Base-by-base conservation (phyloP, 1,140 invertebrate species). In the Thaumetopoea pityocampa region DNA sequence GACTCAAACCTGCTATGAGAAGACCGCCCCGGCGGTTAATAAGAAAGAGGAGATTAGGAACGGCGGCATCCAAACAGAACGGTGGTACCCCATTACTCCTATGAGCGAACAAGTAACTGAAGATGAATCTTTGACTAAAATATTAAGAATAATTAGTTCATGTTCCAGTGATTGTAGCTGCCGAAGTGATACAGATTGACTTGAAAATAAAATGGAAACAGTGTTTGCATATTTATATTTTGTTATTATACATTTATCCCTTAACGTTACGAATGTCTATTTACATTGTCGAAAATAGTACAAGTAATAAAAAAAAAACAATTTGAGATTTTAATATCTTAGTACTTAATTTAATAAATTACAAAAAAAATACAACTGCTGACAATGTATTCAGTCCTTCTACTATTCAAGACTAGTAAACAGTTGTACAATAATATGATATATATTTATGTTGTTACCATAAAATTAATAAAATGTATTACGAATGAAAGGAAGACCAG, bases 201-300 rank as follows among this genome's bases (percentile, higher is more conserved):
- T 16, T 19, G 27, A 34, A 45, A 51, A 32, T 27, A 36, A 52
- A 24, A 55, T 23, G 10, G 5, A 18, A n/a, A 35, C 11, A 47
- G 24, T 51, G 45, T 42, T 56, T 46, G 50, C 44, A 51, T 61
- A 67, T 47, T 72, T 73, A 76, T 79, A 80, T 63, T 74, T 71
- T 82, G 67, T 79, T 83, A 84, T 78, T 63, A 72, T 83, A 81
- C 76, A 80, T 73, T 78, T 73, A 74, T 76, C 46, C 56, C 66
- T 76, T 79, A 79, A 53, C 59, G 61, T 66, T 73, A 78, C 57
- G 74, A 48, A 56, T 77, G 36, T 15, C 28, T 42, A 80, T 80
- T 69, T 83, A 83, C 76, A 80, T 38, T 65, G 64, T 55, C 32
- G 55, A 59, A 55, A 52, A 57, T 65, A 73, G 59, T 74, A 74